These are phyloP conservation scores for Cyclina sinensis DNA, from an alignment of 1,140 invertebrate genomes.

Conservation along the genomic window DNA sequence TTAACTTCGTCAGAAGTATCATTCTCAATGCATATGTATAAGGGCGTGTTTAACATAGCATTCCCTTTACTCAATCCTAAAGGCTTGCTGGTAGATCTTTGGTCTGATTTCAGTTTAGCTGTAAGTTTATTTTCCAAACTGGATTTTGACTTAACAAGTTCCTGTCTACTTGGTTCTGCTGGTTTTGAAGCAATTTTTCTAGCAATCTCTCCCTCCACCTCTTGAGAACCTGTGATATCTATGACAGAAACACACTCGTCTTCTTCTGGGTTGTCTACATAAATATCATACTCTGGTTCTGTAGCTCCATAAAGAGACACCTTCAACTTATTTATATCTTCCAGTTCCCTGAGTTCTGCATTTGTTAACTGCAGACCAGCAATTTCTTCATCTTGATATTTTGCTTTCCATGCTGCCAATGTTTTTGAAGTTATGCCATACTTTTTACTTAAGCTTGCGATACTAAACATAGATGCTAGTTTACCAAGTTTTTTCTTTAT, in stretches of 20 bases:
- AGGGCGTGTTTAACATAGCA: not conserved
- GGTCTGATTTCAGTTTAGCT: not conserved
- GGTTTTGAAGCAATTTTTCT: not conserved
- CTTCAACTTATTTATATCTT: conserved; percentile 20
- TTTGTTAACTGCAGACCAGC: conserved; percentile 16
- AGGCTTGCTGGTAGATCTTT: not conserved
- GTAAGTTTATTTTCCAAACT: not conserved
- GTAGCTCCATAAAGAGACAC: not conserved
- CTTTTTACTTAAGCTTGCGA: conserved; percentile 4
- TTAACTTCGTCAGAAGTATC: conserved; percentile 31
- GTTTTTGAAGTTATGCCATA: conserved; percentile 43
- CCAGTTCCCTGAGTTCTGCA: conserved; percentile 30
- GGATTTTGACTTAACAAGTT: not conserved
- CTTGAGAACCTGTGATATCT: not conserved
- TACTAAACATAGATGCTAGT: conserved; percentile 43
- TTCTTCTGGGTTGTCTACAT: conserved; percentile 61
- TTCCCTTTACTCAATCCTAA: not conserved
- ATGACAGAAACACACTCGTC: not conserved
- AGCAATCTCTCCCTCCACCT: not conserved
- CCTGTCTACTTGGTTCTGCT: not conserved
- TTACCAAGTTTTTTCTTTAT: conserved; percentile 59
- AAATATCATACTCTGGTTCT: conserved; percentile 49
- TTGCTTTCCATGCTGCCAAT: conserved; percentile 38
- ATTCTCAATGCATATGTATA: conserved; percentile 27
- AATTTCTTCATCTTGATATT: conserved; percentile 45